Percentiles rank a stretch among this genome's conserved stretches.
Evolutionary conservation across 2,113 vertebrate species (phyloP).

Genomic region (Xiphophorus hellerii): DNA sequence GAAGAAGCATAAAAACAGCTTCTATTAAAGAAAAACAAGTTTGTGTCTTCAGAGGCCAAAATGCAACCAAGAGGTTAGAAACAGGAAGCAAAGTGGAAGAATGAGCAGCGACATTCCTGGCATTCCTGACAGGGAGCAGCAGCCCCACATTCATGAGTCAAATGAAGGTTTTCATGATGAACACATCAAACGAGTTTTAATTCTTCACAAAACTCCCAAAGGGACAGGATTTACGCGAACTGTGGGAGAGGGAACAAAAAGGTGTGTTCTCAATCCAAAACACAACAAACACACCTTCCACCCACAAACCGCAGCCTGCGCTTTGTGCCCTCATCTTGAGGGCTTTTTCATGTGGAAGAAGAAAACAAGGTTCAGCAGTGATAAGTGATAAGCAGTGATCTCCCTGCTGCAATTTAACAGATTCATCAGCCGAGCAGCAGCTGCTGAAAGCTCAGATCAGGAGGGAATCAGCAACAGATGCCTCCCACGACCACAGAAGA

Average conservation of each 20-base stretch:
- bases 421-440: constrained; percentile 4
- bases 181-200: neutral
- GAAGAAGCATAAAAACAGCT: neutral
- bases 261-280: constrained; percentile 26
- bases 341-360: constrained; percentile 27
- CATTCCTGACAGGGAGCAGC: neutral
- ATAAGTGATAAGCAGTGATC: neutral
- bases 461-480: constrained; percentile 1
- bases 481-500: neutral
- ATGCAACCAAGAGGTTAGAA: neutral
- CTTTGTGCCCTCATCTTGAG: constrained; percentile 31
- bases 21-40: neutral
- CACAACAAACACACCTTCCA: constrained; percentile 28
- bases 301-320: neutral
- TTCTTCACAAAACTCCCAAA: neutral
- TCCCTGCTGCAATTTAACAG: neutral
- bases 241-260: neutral
- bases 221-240: neutral
- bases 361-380: neutral
- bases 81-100: neutral
- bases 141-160: neutral
- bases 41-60: neutral
- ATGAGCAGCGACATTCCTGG: constrained; percentile 16
- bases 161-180: neutral
- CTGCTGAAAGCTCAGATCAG: neutral